Base-by-base conservation (phyloP, 1,140 invertebrate genomes). In the Drosophila pseudoobscura region DNA sequence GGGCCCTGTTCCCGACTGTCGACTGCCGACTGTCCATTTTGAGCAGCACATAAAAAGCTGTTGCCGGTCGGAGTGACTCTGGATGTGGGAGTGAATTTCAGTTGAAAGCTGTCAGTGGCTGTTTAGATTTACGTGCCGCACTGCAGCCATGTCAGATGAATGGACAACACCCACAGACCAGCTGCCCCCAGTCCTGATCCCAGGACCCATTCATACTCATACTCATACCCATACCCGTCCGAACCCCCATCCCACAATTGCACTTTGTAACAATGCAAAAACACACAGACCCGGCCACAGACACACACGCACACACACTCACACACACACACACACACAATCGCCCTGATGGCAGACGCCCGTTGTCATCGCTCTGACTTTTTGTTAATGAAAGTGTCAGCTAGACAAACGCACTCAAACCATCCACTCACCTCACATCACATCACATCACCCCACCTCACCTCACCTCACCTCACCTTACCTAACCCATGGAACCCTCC, bases 331-430 rank as follows among this genome's bases (percentile, higher is more conserved):
- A 46, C 20, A 35, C 44, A 58, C 51, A 50, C 17, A 52, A 22
- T n/a, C 49, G 20, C 24, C 20, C 57, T 24, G n/a, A 20, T 41
- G 60, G 45, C 26, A 20, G 41, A 3, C 9, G 60, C 49, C 70
- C 78, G 70, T 80, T 84, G 80, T 84, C 80, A 84, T 84, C 82
- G 78, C 80, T 77, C 64, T 82, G 82, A 87, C 78, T 87, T 87
- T 87, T 87, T 87, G 82, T 87, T 87, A 87, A 87, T 88, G 82
- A 87, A 87, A 87, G 82, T 87, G 82, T 87, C 82, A 88, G 82
- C 83, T 82, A 82, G 83, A 78, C 83, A 87, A 88, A 78, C 77
- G 82, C 61, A 70, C 61, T 56, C 64, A 47, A 57, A 56, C 51
- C 61, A 43, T 13, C 35, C 35, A 39, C 31, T 35, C 31, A 3